Base-by-base conservation (phyloP, 2,888 invertebrate genomes). In the Lepidonotus clava region DNA sequence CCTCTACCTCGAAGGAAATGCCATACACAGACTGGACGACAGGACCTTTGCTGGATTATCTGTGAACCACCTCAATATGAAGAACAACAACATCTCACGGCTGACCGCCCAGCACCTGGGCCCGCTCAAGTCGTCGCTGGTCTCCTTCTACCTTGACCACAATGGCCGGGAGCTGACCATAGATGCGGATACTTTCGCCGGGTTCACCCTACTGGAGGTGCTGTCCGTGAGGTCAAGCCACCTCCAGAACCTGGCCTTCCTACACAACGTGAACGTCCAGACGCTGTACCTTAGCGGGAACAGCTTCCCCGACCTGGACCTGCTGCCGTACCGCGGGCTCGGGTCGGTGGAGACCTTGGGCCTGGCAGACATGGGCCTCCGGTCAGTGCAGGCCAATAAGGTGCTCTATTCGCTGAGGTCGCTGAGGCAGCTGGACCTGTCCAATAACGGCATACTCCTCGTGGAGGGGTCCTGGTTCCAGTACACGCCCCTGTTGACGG, bases 201-300 rank as follows among this genome's bases (percentile, higher is more conserved):
- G 87, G 2, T 61, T 86, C 36, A 76, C 53, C 34, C 53, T 2
- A 11, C 4, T 88, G 24, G 71, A 83, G 4, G 61, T 56, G n/a
- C 38, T 89, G 1, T 41, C 53, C 18, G 21, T 89, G 0, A 32
- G 21, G 21, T 32, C 67, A n/a, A 84, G 67, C 28, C 34, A 77
- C 5, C 28, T 89, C n/a, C 46, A 28, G 14, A 86, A 87, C 34
- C 8, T 46, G 2, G 21, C 61, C 6, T 89, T 89, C 61, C 86
- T 89, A 5, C 24, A 46, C 4, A 21, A 67, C 36, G 40, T 83
- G n/a, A 85, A 24, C 24, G 77, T 88, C 11, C 66, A 53, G 21
- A 32, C 24, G 21, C 32, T 89, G 1, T 85, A 88, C 86, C 36
- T 89, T 6, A 87, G 87, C 41, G 86, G 88, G 5, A 88, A 89